Conservation (phyloP, 2,797 vertebrate species). For the Cyprinella venusta region DNA sequence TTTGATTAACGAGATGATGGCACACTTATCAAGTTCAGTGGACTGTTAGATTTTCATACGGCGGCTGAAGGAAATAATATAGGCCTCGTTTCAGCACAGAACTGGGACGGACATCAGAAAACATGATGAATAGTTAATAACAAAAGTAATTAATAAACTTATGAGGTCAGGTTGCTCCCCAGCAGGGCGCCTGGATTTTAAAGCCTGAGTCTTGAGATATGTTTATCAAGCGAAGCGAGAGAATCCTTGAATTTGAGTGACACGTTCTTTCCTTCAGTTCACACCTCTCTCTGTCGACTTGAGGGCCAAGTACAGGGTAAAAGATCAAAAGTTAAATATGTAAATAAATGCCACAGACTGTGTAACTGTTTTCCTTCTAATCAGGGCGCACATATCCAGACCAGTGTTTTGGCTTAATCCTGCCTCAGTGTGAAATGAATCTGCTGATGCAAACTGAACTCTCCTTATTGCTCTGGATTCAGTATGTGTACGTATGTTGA, state of each 20-base stretch:
- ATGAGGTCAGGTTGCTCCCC: slow-evolving; percentile 81
- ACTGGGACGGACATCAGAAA: slow-evolving; percentile 83
- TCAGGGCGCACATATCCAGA: background rate
- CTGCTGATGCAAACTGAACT: slow-evolving; percentile 51
- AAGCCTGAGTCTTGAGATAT: slow-evolving; percentile 69
- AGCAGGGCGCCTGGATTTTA: slow-evolving; percentile 79
- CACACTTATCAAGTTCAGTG: slow-evolving; percentile 91
- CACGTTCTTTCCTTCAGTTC: slow-evolving; percentile 3
- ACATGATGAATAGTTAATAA: slow-evolving; percentile 90
- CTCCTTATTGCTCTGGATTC: slow-evolving; percentile 20
- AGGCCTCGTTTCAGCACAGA: slow-evolving; percentile 66
- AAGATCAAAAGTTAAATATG: slow-evolving; percentile 54
- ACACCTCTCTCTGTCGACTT: slow-evolving; percentile 9
- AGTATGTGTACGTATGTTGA: slow-evolving; percentile 29
- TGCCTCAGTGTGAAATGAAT: slow-evolving; percentile 33
- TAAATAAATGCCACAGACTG: slow-evolving; percentile 36
- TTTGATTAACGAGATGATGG: slow-evolving; percentile 95
- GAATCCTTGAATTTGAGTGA: slow-evolving; percentile 54
- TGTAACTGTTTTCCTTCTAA: slow-evolving; percentile 10
- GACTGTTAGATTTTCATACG: slow-evolving; percentile 82
- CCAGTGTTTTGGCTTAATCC: slow-evolving; percentile 17
- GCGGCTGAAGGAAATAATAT: slow-evolving; percentile 75
- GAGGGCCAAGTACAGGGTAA: slow-evolving; percentile 17
- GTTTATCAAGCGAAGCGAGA: slow-evolving; percentile 53
- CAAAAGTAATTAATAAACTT: slow-evolving; percentile 90